A percentile compares a stretch with the other conserved stretches of the same genome.
Evolutionary conservation across 2,113 vertebrate genomes (phyloP).

Genomic region (Terrapene triunguis): DNA sequence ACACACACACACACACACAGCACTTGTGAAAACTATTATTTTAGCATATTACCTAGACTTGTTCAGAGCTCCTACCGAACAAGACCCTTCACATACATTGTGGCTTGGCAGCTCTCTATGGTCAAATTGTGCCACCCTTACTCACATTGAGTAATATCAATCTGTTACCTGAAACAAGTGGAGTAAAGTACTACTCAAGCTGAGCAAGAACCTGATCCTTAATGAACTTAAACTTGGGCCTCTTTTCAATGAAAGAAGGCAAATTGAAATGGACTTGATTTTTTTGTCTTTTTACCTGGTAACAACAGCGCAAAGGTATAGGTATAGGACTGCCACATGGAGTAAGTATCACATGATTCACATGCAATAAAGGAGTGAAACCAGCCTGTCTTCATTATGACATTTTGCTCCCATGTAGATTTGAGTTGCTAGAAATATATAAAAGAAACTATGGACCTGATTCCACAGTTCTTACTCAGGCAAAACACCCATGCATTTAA

Average conservation of each 20-base stretch:
- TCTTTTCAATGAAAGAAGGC: background rate
- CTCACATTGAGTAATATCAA: background rate
- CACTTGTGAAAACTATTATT: background rate
- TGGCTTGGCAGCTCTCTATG: background rate
- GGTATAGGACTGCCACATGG: background rate
- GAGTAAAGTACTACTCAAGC: background rate
- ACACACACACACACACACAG: background rate
- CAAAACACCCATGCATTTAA: background rate
- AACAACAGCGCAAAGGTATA: background rate
- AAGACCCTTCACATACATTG: background rate
- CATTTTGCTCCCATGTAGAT: background rate
- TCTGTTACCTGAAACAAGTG: background rate
- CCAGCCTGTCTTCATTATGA: background rate
- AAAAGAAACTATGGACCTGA: background rate
- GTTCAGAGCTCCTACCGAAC: background rate
- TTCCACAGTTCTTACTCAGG: background rate
- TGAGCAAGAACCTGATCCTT: background rate
- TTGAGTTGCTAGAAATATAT: fast-evolving
- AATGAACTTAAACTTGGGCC: background rate
- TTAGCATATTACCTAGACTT: background rate
- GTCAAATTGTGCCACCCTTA: background rate
- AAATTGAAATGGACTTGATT: background rate
- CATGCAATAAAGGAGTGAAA: background rate
- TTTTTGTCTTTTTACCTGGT: background rate
- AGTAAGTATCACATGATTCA: background rate